These are phyloP conservation scores for Macrosoma leucophasiata DNA, from an alignment of 2,888 invertebrate genomes.

Conservation along the genomic window DNA sequence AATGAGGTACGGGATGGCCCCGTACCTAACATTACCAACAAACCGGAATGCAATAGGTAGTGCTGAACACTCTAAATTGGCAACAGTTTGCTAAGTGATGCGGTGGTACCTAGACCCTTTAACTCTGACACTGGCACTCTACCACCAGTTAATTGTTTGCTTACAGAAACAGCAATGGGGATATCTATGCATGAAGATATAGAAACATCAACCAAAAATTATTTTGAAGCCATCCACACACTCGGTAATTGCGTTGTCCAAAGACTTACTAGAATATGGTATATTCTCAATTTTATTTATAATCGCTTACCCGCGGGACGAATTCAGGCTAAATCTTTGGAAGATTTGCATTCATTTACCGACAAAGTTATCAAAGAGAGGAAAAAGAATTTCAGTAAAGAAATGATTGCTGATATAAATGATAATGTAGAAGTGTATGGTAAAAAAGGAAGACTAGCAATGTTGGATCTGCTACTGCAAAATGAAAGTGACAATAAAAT, in stretches of 20 bases:
- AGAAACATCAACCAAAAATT: slow-evolving; percentile 17
- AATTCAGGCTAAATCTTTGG: slow-evolving; percentile 15
- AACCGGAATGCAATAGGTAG: no score
- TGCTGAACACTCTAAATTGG: no score
- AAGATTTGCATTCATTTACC: slow-evolving; percentile 22
- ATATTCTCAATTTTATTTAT: slow-evolving; percentile 16
- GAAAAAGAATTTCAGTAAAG: slow-evolving; percentile 25
- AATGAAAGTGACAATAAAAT: slow-evolving; percentile 72
- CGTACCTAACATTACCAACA: slow-evolving; percentile 9
- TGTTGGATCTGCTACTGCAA: slow-evolving; percentile 78
- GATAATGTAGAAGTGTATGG: slow-evolving; percentile 26
- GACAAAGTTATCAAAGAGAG: slow-evolving; percentile 21
- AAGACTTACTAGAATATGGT: slow-evolving; percentile 21
- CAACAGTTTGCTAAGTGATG: no score
- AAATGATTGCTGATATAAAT: slow-evolving; percentile 9
- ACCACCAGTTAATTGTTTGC: no score
- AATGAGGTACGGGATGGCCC: no score
- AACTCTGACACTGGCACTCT: no score
- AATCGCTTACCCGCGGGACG: slow-evolving; percentile 8
- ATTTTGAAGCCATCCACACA: slow-evolving; percentile 20
- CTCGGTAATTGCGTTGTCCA: slow-evolving; percentile 13
- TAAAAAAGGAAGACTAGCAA: slow-evolving; percentile 69
- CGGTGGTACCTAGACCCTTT: no score
- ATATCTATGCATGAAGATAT: slow-evolving; percentile 19
- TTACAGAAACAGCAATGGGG: slow-evolving; percentile 26